phyloP scores from a whole-genome alignment of 2,888 invertebrate species.

The Orthosia incerta region DNA sequence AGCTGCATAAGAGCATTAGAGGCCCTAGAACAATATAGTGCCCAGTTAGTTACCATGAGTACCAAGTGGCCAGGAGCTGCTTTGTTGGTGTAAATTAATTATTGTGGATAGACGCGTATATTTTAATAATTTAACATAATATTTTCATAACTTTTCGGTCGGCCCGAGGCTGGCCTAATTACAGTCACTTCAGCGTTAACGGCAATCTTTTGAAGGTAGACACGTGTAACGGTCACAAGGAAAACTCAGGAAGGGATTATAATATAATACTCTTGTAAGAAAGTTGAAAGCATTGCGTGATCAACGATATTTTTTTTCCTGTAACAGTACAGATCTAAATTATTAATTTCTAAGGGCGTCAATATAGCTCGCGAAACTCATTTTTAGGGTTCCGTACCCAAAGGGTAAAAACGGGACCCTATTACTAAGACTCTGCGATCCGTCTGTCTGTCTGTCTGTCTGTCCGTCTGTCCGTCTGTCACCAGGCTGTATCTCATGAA shows the following conservation, averaged over 20 bases:
- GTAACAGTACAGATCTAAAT: not conserved
- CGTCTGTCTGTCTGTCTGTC: too few species aligned
- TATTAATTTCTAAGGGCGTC: not conserved
- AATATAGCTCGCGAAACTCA: too few species aligned
- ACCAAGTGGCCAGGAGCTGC: not conserved
- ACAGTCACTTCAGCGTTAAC: conserved; percentile 7
- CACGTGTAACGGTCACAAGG: conserved; percentile 25
- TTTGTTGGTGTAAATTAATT: conserved; percentile 1
- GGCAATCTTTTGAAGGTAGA: not conserved
- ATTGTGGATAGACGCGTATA: not conserved
- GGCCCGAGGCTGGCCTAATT: conserved; percentile 12
- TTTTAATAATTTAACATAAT: conserved; percentile 19
- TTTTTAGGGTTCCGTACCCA: too few species aligned
- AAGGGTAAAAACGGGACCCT: too few species aligned
- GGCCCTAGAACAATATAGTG: not conserved
- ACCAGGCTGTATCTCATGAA: too few species aligned
- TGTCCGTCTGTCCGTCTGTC: too few species aligned
- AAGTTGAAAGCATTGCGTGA: not conserved
- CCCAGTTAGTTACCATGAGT: not conserved
- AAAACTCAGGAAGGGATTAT: not conserved
- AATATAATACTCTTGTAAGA: not conserved
- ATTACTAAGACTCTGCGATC: too few species aligned
- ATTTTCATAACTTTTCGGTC: conserved; percentile 24
- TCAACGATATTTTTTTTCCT: not conserved
- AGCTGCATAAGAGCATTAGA: conserved; percentile 2